Evolutionary conservation across 2,797 vertebrate species (phyloP), one percentile per base, ranked within the genome.

Genomic region (Ceryle rudis): DNA sequence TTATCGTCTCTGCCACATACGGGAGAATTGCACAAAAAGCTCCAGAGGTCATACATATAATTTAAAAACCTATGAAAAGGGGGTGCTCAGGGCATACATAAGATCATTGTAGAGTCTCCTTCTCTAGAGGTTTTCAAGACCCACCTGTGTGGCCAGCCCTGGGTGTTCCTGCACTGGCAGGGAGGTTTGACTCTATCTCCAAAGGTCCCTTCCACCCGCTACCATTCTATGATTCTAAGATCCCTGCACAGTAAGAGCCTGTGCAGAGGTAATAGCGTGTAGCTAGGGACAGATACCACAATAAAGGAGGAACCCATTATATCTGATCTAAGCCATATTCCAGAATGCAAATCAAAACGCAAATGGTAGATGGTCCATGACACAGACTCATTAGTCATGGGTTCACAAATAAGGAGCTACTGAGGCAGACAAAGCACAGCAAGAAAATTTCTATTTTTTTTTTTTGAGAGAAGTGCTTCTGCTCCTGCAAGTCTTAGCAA

Each of bases 301-400:
- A 31, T 8, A 5, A 14, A 58, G 71, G 44, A 74, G 26, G 70
- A 95, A 14, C 28, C 55, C 71, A 54, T 80, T 39, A n/a, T 25
- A 72, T 47, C 82, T 46, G 28, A 86, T n/a, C 64, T 21, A 73
- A 96, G 88, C 35, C 60, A 66, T 29, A 49, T 33, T 51, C 88
- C 6, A 1, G 42, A 80, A 51, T 37, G 44, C 64, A 95, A 75
- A 93, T 58, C 82, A 91, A 69, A 87, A 67, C 33, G 13, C 47
- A 77, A 89, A 23, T 3, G 19, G 74, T 23, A 89, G 77, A 93
- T 89, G 90, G 80, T 42, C 93, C 89, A 61, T 17, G 69, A 65
- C 92, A 86, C 46, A 80, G 66, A 25, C 60, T 93, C 92, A 64
- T 90, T 93, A 94, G 62, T 82, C n/a, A 78, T 17, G 55, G 62